phyloP scores from a whole-genome alignment of 2,797 vertebrate genomes.

The Falco naumanni region DNA sequence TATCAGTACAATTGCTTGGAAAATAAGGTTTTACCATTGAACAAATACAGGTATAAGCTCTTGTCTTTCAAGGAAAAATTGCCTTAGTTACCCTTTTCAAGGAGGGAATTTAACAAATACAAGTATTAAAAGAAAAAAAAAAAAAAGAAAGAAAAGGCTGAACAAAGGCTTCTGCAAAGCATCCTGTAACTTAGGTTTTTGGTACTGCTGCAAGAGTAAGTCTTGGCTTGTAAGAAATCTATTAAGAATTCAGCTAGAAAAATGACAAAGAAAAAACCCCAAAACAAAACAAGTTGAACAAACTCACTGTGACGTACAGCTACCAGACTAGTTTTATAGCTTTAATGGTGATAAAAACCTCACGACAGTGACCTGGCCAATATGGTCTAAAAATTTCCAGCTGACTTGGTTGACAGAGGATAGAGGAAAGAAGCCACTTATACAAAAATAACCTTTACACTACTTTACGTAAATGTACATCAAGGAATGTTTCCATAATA shows the following conservation, averaged over 20 bases:
- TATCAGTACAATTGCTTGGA: neutral
- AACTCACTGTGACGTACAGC: neutral
- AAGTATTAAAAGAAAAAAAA: neutral
- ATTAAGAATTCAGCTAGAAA: neutral
- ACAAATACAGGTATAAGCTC: neutral
- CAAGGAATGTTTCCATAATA: neutral
- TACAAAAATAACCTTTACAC: neutral
- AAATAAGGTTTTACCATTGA: neutral
- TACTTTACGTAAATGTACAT: neutral
- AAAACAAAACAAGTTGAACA: neutral
- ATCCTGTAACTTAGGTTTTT: neutral
- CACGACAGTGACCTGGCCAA: neutral
- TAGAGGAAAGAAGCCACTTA: neutral
- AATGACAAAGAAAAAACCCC: neutral
- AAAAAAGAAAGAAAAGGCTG: neutral
- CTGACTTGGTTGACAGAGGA: neutral
- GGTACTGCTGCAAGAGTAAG: neutral
- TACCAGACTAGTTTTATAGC: neutral
- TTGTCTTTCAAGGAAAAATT: neutral
- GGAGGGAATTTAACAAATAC: neutral
- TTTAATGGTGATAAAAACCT: conserved; percentile 1
- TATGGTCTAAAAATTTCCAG: neutral
- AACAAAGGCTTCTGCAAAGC: neutral
- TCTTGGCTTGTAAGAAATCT: neutral
- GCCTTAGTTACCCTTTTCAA: neutral